These are phyloP conservation scores for Megastigmus dorsalis DNA, from an alignment of 2,888 invertebrate species.

Conservation along the genomic window DNA sequence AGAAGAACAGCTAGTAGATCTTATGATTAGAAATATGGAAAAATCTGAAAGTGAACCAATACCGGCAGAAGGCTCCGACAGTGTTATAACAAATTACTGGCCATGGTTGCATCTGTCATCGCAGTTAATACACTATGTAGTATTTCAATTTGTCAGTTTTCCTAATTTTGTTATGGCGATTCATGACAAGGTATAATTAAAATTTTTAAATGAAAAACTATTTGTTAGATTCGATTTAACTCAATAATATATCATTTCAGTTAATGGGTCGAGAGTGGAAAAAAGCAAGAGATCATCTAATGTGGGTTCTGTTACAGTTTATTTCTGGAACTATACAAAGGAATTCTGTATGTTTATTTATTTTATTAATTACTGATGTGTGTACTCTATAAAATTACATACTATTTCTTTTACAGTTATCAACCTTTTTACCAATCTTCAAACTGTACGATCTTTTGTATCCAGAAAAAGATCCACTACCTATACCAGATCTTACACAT, in stretches of 20 bases:
- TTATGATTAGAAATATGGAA: slow-evolving; percentile 94
- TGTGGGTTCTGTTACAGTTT: slow-evolving; percentile 98
- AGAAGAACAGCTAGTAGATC: slow-evolving; percentile 94
- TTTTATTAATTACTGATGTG: slow-evolving; percentile 11
- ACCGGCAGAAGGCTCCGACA: slow-evolving; percentile 78
- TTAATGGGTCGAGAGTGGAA: slow-evolving; percentile 86
- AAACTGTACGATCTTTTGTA: slow-evolving; percentile 94
- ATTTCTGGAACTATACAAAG: slow-evolving; percentile 97
- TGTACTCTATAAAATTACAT: slow-evolving; percentile 9
- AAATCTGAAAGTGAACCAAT: slow-evolving; percentile 83
- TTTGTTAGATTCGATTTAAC: neutral
- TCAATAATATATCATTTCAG: slow-evolving; percentile 67
- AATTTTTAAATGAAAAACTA: neutral
- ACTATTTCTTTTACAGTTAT: slow-evolving; percentile 76
- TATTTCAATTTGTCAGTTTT: slow-evolving; percentile 95
- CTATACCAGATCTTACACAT: slow-evolving; percentile 91
- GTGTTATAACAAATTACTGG: slow-evolving; percentile 83
- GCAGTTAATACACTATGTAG: slow-evolving; percentile 94
- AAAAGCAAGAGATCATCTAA: slow-evolving; percentile 96
- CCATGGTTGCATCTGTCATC: slow-evolving; percentile 95
- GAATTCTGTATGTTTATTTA: slow-evolving; percentile 81
- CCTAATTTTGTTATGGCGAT: slow-evolving; percentile 93
- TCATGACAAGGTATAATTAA: slow-evolving; percentile 82
- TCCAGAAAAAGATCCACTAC: slow-evolving; percentile 90
- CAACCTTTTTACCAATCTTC: slow-evolving; percentile 92